These are phyloP conservation scores for Chrysocyon brachyurus DNA, from an alignment of 2,797 vertebrate genomes.

Conservation along the genomic window DNA sequence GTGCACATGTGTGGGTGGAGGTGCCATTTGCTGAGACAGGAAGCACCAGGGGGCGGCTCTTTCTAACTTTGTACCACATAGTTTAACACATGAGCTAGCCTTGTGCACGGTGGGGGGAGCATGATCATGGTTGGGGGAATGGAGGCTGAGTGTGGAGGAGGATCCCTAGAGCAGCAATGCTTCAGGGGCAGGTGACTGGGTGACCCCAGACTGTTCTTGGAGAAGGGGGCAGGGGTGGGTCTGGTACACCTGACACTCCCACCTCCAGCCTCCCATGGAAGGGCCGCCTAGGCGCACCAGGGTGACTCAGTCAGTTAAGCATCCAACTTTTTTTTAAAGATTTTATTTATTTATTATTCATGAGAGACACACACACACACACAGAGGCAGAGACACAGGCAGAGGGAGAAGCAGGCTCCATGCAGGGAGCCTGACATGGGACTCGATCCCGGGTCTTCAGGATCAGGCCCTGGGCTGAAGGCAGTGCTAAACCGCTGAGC, in stretches of 20 bases:
- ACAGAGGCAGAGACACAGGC: too few relatives aligned
- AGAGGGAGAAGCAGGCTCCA: too few relatives aligned
- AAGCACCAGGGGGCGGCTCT: not conserved
- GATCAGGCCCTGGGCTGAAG: too few relatives aligned
- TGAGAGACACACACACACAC: too few relatives aligned
- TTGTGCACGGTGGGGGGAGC: too few relatives aligned
- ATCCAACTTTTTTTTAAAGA: not conserved
- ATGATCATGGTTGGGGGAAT: not conserved
- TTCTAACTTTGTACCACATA: not conserved
- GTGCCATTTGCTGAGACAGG: not conserved
- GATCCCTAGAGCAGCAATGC: fast-evolving
- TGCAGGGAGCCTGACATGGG: too few relatives aligned
- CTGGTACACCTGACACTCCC: not conserved
- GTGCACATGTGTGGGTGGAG: not conserved
- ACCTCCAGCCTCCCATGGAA: not conserved
- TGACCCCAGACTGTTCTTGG: not conserved
- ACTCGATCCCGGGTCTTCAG: too few relatives aligned
- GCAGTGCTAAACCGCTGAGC: too few relatives aligned
- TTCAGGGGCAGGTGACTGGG: not conserved
- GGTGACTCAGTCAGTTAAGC: not conserved
- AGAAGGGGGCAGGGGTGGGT: not conserved
- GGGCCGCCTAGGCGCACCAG: not conserved
- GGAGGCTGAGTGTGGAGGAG: not conserved
- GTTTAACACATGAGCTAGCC: not conserved
- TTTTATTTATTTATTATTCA: too few relatives aligned